Conservation (phyloP, 2,797 vertebrate species). For the Bradypodion ventrale region DNA sequence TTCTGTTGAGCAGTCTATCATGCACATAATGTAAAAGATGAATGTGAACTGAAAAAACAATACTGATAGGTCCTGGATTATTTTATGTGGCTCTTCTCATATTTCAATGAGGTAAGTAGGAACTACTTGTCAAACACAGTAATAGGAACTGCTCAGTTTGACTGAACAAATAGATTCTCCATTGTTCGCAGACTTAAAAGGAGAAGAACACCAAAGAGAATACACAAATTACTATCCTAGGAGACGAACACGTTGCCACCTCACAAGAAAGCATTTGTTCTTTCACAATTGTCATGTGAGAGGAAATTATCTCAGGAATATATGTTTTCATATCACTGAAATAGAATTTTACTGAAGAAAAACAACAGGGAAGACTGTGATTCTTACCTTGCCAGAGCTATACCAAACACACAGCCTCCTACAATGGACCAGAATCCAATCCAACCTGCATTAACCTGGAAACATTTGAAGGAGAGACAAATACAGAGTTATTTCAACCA, state of each 20-base stretch:
- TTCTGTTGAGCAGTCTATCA: neutral
- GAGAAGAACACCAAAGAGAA: neutral
- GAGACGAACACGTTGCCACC: constrained; percentile 25
- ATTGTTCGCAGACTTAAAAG: constrained; percentile 6
- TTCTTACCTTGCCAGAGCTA: constrained; percentile 92
- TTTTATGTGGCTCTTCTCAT: constrained; percentile 28
- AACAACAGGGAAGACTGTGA: constrained; percentile 37
- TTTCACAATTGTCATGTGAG: constrained; percentile 36
- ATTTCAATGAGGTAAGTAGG: constrained; percentile 23
- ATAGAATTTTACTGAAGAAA: constrained; percentile 36
- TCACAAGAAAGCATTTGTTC: constrained; percentile 26
- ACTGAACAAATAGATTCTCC: neutral
- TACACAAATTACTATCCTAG: constrained; percentile 9
- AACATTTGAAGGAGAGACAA: constrained; percentile 49
- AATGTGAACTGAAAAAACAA: neutral
- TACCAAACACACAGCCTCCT: constrained; percentile 94
- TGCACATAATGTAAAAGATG: neutral
- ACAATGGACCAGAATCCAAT: constrained; percentile 97
- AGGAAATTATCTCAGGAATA: constrained; percentile 27
- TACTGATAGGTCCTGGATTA: constrained; percentile 20
- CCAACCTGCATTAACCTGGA: constrained; percentile 96
- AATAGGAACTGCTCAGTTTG: constrained; percentile 13
- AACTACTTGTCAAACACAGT: constrained; percentile 32
- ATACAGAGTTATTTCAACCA: constrained; percentile 40
- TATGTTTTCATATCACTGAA: constrained; percentile 46